These are phyloP conservation scores for Choristoneura fumiferana DNA, from an alignment of 1,140 invertebrate genomes.

Conservation along the genomic window DNA sequence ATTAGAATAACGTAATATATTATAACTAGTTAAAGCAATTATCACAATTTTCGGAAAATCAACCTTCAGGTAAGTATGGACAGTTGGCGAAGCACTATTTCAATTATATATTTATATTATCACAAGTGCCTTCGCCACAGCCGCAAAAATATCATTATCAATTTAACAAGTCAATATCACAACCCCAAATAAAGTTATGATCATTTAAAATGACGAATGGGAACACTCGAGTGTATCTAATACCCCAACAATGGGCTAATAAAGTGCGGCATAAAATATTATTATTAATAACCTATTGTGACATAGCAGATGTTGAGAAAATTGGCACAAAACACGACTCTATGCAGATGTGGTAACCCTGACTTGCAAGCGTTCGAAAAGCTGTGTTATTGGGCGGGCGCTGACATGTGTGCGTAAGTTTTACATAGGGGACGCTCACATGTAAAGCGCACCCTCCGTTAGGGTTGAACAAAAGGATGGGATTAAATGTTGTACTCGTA, in stretches of 20 bases:
- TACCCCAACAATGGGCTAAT: slow-evolving; percentile 46
- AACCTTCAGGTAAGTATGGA: too few relatives aligned
- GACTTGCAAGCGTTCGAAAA: background rate
- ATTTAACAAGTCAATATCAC: slow-evolving; percentile 12
- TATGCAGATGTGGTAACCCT: slow-evolving; percentile 28
- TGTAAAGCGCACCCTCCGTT: slow-evolving; percentile 29
- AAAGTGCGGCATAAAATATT: slow-evolving; percentile 45
- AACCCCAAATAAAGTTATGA: slow-evolving; percentile 26
- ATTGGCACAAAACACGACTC: slow-evolving; percentile 23
- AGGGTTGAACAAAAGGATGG: slow-evolving; percentile 53
- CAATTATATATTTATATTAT: too few relatives aligned
- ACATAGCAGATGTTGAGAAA: slow-evolving; percentile 34
- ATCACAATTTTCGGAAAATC: too few relatives aligned
- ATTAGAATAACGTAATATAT: too few relatives aligned
- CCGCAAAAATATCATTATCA: slow-evolving; percentile 15
- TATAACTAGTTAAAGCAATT: too few relatives aligned
- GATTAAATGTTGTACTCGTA: slow-evolving; percentile 64
- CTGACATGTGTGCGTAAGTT: slow-evolving; percentile 33
- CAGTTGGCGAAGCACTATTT: too few relatives aligned
- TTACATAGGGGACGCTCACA: slow-evolving; percentile 35
- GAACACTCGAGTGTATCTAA: slow-evolving; percentile 49
- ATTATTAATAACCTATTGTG: slow-evolving; percentile 31
- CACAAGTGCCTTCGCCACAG: background rate
- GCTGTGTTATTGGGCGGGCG: slow-evolving; percentile 45
- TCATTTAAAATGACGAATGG: slow-evolving; percentile 44